These are phyloP conservation scores for Synanthedon formicaeformis DNA, from an alignment of 2,888 invertebrate species.

Conservation along the genomic window DNA sequence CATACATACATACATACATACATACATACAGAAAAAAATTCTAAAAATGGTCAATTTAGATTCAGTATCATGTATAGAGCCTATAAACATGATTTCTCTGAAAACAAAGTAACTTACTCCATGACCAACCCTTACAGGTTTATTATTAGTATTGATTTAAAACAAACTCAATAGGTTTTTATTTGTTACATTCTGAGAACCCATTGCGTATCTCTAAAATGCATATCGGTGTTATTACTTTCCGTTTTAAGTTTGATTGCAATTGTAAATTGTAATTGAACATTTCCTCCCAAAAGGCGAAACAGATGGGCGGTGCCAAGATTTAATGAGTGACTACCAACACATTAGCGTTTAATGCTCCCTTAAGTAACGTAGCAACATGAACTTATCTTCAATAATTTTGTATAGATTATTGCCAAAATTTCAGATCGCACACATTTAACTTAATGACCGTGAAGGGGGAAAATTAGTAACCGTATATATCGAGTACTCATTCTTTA, in stretches of 20 bases:
- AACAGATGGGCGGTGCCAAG: conserved; percentile 34
- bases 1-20: too few species aligned
- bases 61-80: too few species aligned
- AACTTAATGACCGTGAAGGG: conserved; percentile 41
- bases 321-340: conserved; percentile 45
- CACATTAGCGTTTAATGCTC: conserved; percentile 50
- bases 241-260: conserved; percentile 32
- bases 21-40: too few species aligned
- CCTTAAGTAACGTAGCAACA: conserved; percentile 40
- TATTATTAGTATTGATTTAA: too few species aligned
- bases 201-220: conserved; percentile 46
- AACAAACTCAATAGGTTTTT: too few species aligned
- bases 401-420: conserved; percentile 23
- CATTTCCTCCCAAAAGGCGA: conserved; percentile 39
- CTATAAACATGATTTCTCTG: too few species aligned
- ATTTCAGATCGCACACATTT: conserved; percentile 36
- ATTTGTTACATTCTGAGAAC: not conserved
- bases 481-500: conserved; percentile 23
- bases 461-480: conserved; percentile 34
- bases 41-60: too few species aligned
- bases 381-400: conserved; percentile 27
- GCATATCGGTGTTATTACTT: conserved; percentile 36
- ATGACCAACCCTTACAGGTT: too few species aligned
- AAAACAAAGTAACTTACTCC: too few species aligned
- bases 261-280: conserved; percentile 33